Conservation (phyloP, 2,113 vertebrate genomes). For the Lophotis ruficrista region DNA sequence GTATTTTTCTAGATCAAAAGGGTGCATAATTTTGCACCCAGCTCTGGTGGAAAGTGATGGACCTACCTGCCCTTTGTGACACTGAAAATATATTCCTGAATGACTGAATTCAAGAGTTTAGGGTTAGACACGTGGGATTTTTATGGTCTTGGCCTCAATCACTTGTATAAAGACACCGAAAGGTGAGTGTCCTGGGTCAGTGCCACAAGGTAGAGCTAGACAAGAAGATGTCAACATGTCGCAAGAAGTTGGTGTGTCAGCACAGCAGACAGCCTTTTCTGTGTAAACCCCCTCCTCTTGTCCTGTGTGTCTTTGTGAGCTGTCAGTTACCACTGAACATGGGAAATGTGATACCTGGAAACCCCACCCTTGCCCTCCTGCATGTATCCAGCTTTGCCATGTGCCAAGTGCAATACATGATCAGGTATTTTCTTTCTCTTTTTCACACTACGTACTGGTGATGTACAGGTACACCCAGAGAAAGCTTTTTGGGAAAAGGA, state of each 20-base stretch:
- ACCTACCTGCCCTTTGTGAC: not conserved
- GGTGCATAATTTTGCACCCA: not conserved
- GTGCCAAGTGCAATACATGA: not conserved
- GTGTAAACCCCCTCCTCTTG: accelerated
- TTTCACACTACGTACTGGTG: not conserved
- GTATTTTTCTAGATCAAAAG: not conserved
- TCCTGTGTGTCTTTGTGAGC: not conserved
- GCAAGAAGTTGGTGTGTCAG: not conserved
- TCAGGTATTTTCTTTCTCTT: not conserved
- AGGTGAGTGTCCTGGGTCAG: not conserved
- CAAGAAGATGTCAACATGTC: not conserved
- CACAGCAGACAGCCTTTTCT: not conserved
- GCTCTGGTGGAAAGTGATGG: not conserved
- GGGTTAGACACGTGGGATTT: not conserved
- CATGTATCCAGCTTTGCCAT: accelerated
- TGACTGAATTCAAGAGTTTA: not conserved
- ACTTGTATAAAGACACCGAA: not conserved
- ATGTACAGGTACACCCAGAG: not conserved
- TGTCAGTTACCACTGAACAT: not conserved
- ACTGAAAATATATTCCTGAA: not conserved
- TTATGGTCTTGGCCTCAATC: not conserved
- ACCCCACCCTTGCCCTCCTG: not conserved
- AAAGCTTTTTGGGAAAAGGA: not conserved
- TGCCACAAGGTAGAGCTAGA: not conserved
- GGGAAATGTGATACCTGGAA: not conserved